Base-by-base conservation (phyloP, 2,888 invertebrate species). In the Mayetiola destructor region DNA sequence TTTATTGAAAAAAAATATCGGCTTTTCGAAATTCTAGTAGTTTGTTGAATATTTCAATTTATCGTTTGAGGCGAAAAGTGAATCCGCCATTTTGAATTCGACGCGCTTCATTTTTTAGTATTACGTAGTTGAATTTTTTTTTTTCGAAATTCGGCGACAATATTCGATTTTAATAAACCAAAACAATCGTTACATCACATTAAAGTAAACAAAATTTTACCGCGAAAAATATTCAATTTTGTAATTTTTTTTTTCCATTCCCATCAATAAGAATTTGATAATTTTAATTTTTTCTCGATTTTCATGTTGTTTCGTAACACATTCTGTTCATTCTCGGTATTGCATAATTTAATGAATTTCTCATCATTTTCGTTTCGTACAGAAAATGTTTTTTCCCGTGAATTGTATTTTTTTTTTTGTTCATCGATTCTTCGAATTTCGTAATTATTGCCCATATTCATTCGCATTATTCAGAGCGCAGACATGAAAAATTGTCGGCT, bases 1-100 rank as follows among this genome's bases (percentile, higher is more conserved):
- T 16, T 40, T 20, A 21, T 6, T 2, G 12, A 42, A 42, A 42
- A 40, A 42, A 42, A 42, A 14, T 48, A 3, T 21, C 48, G n/a
- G 48, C n/a, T 27, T 48, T 48, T 48, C 48, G 48, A 27, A 48
- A 48, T 48, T 48, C 23, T 48, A 48, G 48, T 48, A 48, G 48
- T 48, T 48, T 48, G 48, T 48, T 48, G 48, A 48, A 48, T 48
- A 21, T 42, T 39, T 39, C 20, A 20, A 21, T 42, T n/a, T 42
- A 9, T 32, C 8, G 42, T 42, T 23, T 23, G 48, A 48, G 48
- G 48, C 48, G 48, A 48, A 48, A 48, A 23, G 48, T n/a, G n/a
- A n/a, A n/a, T 23, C 48, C 48, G 48, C 48, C 48, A 48, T 48
- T n/a, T 48, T 48, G 23, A n/a, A 27, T 48, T 48, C 48, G 48